These are phyloP conservation scores for Dipodomys stephensi DNA, from an alignment of 2,113 vertebrate genomes.

Conservation along the genomic window DNA sequence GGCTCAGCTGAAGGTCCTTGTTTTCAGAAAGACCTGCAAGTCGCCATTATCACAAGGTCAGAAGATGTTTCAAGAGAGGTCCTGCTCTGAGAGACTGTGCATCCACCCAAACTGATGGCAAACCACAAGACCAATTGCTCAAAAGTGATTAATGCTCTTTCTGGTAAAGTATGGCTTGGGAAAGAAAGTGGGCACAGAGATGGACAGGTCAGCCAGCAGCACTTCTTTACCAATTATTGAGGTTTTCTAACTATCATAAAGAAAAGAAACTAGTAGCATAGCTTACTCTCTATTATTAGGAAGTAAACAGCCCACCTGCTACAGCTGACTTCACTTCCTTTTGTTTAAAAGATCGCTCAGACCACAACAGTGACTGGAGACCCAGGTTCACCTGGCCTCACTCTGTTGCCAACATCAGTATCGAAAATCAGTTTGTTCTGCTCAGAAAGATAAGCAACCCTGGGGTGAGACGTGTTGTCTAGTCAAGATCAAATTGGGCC, in stretches of 20 bases:
- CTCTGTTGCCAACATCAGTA: neutral
- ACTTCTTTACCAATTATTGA: slow-evolving; percentile 5
- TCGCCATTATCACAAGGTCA: rapidly evolving
- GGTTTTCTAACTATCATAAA: slow-evolving; percentile 19
- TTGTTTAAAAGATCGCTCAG: slow-evolving; percentile 17
- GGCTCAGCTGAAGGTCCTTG: neutral
- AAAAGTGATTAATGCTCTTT: slow-evolving; percentile 19
- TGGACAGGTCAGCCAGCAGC: neutral
- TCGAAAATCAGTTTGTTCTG: neutral
- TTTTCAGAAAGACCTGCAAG: slow-evolving; percentile 8
- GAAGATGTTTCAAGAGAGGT: neutral
- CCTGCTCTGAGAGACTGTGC: neutral
- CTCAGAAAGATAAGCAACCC: neutral
- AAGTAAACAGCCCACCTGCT: neutral
- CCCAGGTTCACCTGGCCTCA: neutral
- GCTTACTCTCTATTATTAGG: neutral
- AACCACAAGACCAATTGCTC: neutral
- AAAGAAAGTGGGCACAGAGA: neutral
- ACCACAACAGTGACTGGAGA: neutral
- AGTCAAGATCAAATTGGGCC: slow-evolving; percentile 34
- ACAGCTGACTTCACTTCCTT: slow-evolving; percentile 1
- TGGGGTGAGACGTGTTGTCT: neutral
- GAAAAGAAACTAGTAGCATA: neutral
- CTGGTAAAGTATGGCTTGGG: neutral
- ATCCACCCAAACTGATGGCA: neutral